phyloP scores from a whole-genome alignment of 2,113 vertebrate genomes.

The Numenius arquata region DNA sequence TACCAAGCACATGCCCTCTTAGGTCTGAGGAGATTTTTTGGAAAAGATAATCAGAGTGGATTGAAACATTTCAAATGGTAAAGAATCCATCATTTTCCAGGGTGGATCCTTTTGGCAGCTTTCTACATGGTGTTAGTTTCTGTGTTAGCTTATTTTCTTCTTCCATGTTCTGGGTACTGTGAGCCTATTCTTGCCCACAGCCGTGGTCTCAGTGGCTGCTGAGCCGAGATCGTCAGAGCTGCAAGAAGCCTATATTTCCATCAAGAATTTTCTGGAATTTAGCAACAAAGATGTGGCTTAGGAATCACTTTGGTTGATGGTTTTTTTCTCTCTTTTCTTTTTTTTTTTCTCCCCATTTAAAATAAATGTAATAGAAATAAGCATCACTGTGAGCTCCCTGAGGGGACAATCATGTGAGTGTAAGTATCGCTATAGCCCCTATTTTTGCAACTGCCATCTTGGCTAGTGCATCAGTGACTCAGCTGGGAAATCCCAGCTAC shows the following conservation, averaged over 20 bases:
- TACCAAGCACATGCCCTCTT: accelerated
- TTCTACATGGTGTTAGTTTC: neutral
- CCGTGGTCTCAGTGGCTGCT: neutral
- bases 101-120: neutral
- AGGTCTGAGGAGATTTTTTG: neutral
- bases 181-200: neutral
- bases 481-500: slow-evolving; percentile 34
- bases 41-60: neutral
- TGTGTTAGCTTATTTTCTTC: neutral
- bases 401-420: neutral
- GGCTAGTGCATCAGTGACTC: neutral
- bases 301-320: neutral
- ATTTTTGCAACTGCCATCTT: neutral
- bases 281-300: neutral
- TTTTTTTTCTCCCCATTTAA: neutral
- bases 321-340: accelerated
- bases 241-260: neutral
- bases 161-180: neutral
- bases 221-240: neutral
- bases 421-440: neutral
- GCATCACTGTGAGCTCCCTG: neutral
- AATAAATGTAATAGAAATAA: neutral
- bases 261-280: neutral
- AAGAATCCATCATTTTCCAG: neutral
- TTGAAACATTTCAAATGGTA: neutral